These are phyloP conservation scores for Dicroscelio sp. DNA, from an alignment of 2,888 invertebrate species.

Conservation along the genomic window DNA sequence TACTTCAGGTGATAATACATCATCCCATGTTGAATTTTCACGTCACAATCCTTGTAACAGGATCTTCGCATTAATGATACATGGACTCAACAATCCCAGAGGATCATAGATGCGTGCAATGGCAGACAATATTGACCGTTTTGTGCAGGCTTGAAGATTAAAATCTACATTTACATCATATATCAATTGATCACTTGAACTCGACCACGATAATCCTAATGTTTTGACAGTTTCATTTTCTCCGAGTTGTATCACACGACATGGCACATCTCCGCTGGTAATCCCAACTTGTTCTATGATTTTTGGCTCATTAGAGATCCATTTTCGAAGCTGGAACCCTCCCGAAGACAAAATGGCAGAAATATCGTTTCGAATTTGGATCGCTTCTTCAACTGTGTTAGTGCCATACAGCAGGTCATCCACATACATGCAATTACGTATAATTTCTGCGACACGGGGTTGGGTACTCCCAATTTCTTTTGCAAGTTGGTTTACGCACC, in stretches of 20 bases:
- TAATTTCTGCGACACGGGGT: slow-evolving; percentile 22
- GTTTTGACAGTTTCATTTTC: slow-evolving; percentile 16
- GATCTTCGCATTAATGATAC: slow-evolving; percentile 36
- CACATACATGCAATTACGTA: slow-evolving; percentile 45
- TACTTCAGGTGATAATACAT: slow-evolving; percentile 34
- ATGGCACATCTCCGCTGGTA: neutral
- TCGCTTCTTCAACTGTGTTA: slow-evolving; percentile 18
- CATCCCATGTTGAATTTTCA: slow-evolving; percentile 50
- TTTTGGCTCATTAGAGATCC: slow-evolving; percentile 42
- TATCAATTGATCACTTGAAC: neutral
- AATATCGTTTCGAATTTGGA: neutral
- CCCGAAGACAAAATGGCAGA: neutral
- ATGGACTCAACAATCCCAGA: slow-evolving; percentile 40
- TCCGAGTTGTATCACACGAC: neutral
- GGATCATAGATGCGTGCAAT: slow-evolving; percentile 51
- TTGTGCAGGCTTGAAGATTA: neutral
- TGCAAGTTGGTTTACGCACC: slow-evolving; percentile 81
- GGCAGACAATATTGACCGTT: slow-evolving; percentile 5
- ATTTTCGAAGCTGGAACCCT: slow-evolving; percentile 46
- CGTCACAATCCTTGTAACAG: slow-evolving; percentile 44
- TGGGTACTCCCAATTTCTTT: slow-evolving; percentile 46
- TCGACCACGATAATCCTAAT: slow-evolving; percentile 17
- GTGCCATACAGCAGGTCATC: slow-evolving; percentile 44
- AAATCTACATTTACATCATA: neutral
- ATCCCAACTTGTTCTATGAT: neutral